Evolutionary conservation across 2,113 vertebrate species (phyloP), one percentile per base, ranked within the genome.

Genomic region (Chaenocephalus aceratus): DNA sequence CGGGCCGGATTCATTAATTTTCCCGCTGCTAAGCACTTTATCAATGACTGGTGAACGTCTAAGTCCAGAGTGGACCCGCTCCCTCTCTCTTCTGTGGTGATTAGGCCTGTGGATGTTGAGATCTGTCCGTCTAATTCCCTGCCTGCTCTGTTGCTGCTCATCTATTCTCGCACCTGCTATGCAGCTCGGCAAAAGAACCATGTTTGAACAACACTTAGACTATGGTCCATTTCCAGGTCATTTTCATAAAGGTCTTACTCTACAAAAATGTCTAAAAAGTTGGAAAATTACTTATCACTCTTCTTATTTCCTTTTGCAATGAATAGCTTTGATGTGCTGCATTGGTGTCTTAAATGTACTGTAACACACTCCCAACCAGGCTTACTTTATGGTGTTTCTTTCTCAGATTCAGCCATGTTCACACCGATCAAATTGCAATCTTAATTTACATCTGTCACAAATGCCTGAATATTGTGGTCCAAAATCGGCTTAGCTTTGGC

Each of bases 21-120:
- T 90, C 89, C 91, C 89, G 77, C 89, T 83, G 90, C 92, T 96
- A 96, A 96, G 94, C 94, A 95, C 94, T 95, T 96, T 95, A 95
- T 95, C 94, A 95, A 93, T 94, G 92, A 94, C 90, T 91, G 84
- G 84, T 89, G 92, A 95, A 92, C 85, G 86, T 90, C 91, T 93
- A 73, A 86, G 84, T 92, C 86, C 88, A 83, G 82, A 90, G 86
- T 86, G 88, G 86, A 92, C 89, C 79, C 87, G 57, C 75, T 51
- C 74, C 62, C 57, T 26, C 52, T 36, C 63, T 75, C 69, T 67
- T 64, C 62, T 48, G 64, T 36, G 61, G 82, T 91, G 86, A 90
- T 92, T 89, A 92, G 88, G 84, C 77, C 57, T 13, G 68, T 68
- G 88, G 88, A 88, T 87, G 89, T 90, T 86, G 51, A 54, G 75